Conservation (phyloP, 2,797 vertebrate genomes). For the Platalea minor region DNA sequence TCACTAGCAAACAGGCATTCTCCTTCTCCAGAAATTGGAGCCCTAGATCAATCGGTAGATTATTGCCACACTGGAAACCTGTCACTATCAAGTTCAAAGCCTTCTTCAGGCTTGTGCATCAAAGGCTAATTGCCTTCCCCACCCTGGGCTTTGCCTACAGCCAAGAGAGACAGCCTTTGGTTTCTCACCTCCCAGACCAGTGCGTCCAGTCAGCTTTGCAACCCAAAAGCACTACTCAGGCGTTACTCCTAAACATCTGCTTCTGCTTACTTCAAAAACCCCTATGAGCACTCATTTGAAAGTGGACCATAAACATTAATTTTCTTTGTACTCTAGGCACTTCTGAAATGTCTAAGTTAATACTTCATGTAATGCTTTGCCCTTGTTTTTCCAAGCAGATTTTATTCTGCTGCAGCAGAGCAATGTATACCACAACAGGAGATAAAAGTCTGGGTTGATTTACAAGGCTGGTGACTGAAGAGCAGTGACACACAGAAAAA, state of each 20-base stretch:
- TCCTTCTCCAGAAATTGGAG: not conserved
- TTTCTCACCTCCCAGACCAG: not conserved
- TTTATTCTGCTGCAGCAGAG: not conserved
- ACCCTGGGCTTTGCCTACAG: not conserved
- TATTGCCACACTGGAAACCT: not conserved
- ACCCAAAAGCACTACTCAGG: not conserved
- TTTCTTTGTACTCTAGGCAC: not conserved
- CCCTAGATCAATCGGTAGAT: accelerated
- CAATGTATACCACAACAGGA: not conserved
- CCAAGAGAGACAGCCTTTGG: not conserved
- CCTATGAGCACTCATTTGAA: not conserved
- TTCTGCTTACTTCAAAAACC: not conserved
- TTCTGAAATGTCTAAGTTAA: constrained; percentile 16
- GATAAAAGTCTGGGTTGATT: not conserved
- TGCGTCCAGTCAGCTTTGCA: not conserved
- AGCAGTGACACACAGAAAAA: not conserved
- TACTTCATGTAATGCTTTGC: not conserved
- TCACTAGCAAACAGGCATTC: not conserved
- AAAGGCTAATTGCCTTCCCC: not conserved
- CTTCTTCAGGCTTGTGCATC: not conserved
- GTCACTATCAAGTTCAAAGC: not conserved
- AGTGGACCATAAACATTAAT: not conserved
- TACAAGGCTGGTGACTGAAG: not conserved
- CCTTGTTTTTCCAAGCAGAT: not conserved
- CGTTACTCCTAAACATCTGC: not conserved